A percentile compares a stretch with the other conserved stretches of the same genome.
Evolutionary conservation across 2,888 invertebrate species (phyloP).

Genomic region (Platycnemis pennipes): DNA sequence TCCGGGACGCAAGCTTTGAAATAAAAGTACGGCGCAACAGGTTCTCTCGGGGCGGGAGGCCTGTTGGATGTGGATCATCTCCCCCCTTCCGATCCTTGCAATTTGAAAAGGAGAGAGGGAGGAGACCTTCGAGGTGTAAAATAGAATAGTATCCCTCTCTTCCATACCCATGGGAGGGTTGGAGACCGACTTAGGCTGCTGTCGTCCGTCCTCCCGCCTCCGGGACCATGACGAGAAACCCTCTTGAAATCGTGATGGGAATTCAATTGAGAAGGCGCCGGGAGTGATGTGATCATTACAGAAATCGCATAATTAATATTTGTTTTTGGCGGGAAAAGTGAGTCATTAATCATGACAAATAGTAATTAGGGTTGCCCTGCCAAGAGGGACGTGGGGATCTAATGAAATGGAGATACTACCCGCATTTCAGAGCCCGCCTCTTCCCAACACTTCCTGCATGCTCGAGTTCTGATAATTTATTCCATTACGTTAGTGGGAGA

Average conservation of each 20-base stretch:
- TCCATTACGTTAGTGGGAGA: not conserved
- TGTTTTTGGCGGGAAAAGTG: not conserved
- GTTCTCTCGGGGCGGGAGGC: not conserved
- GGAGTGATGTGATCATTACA: not conserved
- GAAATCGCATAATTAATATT: not conserved
- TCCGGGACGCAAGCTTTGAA: not conserved
- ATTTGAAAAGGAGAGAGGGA: not conserved
- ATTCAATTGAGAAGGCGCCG: not conserved
- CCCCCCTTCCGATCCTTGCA: not conserved
- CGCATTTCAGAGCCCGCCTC: not conserved
- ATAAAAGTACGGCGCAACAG: not conserved
- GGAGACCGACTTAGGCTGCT: not conserved
- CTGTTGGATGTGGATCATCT: conserved; percentile 5
- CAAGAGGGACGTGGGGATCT: not conserved
- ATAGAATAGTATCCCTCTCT: conserved; percentile 24
- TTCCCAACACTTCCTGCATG: not conserved
- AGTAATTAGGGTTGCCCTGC: not conserved
- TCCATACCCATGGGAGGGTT: not conserved
- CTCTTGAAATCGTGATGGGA: not conserved
- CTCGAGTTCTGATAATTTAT: not conserved
- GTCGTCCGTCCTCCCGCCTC: not conserved
- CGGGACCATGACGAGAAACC: too few species aligned
- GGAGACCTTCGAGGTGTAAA: not conserved
- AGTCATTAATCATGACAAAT: not conserved
- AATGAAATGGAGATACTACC: not conserved